Evolutionary conservation across 53 echinoderm and acorn worm genomes (phyloP).

Genomic region (Crossaster papposus): DNA sequence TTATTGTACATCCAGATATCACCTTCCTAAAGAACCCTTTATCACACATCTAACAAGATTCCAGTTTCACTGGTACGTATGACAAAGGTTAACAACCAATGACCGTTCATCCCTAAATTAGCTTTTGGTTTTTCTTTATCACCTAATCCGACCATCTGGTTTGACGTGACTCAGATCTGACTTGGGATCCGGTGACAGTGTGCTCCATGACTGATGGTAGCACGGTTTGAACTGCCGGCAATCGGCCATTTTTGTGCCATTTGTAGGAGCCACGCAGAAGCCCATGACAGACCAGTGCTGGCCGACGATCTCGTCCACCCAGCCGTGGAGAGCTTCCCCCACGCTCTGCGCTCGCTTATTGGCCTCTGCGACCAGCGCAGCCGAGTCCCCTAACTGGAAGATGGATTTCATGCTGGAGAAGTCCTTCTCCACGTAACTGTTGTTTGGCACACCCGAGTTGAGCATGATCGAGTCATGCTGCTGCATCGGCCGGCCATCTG

Average conservation of each 20-base stretch:
- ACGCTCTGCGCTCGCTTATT: conserved; percentile 55
- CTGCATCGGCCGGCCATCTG: conserved; percentile 52
- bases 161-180: conserved; percentile 80
- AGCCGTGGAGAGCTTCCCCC: conserved; percentile 66
- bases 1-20: background rate
- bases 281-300: conserved; percentile 83
- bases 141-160: conserved; percentile 89
- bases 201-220: conserved; percentile 82
- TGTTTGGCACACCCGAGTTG: conserved; percentile 76
- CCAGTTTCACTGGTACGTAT: conserved; percentile 9
- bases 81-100: background rate
- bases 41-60: background rate
- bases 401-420: conserved; percentile 83
- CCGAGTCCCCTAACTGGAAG: conserved; percentile 81
- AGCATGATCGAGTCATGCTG: conserved; percentile 39
- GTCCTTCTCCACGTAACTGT: conserved; percentile 83
- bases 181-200: conserved; percentile 85
- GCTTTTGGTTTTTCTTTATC: conserved; percentile 48
- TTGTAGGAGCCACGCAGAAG: conserved; percentile 70
- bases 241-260: conserved; percentile 20
- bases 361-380: conserved; percentile 68
- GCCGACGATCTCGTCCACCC: conserved; percentile 80
- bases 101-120: conserved; percentile 21
- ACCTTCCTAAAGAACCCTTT: background rate
- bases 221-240: conserved; percentile 70